These are phyloP conservation scores for Orthonyx spaldingii DNA, from an alignment of 2,113 vertebrate genomes.

Conservation along the genomic window DNA sequence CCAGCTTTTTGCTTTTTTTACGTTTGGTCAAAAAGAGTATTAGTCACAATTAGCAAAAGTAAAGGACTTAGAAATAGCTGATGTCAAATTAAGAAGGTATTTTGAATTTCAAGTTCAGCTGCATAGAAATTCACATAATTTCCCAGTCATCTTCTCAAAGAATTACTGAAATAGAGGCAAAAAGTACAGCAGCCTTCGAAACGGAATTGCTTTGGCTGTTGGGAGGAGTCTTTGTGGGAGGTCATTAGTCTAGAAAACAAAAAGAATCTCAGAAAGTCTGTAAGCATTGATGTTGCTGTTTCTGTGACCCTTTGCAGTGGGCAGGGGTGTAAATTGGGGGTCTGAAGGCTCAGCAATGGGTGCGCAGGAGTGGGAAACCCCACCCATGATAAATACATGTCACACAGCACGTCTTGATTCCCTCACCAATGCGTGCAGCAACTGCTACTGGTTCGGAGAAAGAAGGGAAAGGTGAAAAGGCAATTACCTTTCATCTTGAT, in stretches of 20 bases:
- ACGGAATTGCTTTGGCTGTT: background rate
- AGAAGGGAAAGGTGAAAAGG: background rate
- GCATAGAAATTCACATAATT: background rate
- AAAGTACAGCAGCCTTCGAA: background rate
- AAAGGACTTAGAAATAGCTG: background rate
- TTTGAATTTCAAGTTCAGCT: background rate
- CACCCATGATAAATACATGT: background rate
- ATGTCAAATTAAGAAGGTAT: background rate
- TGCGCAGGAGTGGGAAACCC: background rate
- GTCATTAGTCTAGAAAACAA: background rate
- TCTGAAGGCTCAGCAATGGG: background rate
- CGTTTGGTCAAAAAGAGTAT: background rate
- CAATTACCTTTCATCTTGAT: slow-evolving; percentile 97
- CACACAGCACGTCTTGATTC: background rate
- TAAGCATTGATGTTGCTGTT: background rate
- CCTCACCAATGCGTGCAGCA: background rate
- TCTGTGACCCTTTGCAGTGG: background rate
- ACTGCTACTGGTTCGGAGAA: background rate
- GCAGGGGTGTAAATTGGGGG: background rate
- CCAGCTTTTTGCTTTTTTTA: background rate
- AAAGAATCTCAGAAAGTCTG: background rate
- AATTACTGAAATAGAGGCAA: background rate
- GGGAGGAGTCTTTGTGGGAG: background rate
- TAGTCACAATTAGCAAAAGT: background rate
- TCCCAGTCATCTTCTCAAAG: background rate